These are phyloP conservation scores for Porites evermanni DNA, from an alignment of 92 coral and sea anemone species.

Conservation along the genomic window DNA sequence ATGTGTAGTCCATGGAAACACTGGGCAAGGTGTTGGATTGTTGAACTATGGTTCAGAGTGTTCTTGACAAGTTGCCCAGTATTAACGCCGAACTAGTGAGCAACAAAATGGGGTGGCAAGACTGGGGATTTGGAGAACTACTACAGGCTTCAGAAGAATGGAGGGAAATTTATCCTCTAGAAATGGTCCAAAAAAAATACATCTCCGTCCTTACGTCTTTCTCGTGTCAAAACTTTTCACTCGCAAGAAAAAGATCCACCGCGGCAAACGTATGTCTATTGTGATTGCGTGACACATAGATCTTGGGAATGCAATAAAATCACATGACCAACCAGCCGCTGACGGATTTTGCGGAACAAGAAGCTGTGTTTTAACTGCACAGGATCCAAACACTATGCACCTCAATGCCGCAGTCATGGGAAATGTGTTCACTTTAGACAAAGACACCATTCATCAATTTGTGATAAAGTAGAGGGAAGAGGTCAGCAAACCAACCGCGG, in stretches of 20 bases:
- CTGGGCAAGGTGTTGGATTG: slow-evolving; percentile 49
- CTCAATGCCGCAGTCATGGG: slow-evolving; percentile 53
- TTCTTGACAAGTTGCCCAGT: slow-evolving; percentile 55
- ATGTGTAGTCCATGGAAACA: slow-evolving; percentile 58
- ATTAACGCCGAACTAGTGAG: slow-evolving; percentile 58
- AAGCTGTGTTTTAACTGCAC: slow-evolving; percentile 56
- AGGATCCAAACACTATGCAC: slow-evolving; percentile 43
- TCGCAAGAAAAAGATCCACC: background rate
- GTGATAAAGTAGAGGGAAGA: slow-evolving; percentile 23
- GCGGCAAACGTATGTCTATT: slow-evolving; percentile 33
- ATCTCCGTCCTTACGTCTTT: background rate
- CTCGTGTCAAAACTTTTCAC: slow-evolving; percentile 1
- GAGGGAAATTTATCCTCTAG: slow-evolving; percentile 60
- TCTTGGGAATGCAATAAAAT: slow-evolving; percentile 53
- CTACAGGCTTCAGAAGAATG: slow-evolving; percentile 58
- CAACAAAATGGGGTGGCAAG: slow-evolving; percentile 57
- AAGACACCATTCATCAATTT: slow-evolving; percentile 55
- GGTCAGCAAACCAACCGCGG: slow-evolving; percentile 3
- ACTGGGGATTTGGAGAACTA: slow-evolving; percentile 62
- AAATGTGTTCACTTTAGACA: slow-evolving; percentile 60
- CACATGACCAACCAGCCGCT: slow-evolving; percentile 36
- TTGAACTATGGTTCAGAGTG: slow-evolving; percentile 52
- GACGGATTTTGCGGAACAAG: slow-evolving; percentile 33
- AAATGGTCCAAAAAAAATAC: background rate
- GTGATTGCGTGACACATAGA: slow-evolving; percentile 57